Percentiles rank a stretch among this genome's conserved stretches.
Evolutionary conservation across 2,888 invertebrate species (phyloP).

Genomic region (Bembecia ichneumoniformis): DNA sequence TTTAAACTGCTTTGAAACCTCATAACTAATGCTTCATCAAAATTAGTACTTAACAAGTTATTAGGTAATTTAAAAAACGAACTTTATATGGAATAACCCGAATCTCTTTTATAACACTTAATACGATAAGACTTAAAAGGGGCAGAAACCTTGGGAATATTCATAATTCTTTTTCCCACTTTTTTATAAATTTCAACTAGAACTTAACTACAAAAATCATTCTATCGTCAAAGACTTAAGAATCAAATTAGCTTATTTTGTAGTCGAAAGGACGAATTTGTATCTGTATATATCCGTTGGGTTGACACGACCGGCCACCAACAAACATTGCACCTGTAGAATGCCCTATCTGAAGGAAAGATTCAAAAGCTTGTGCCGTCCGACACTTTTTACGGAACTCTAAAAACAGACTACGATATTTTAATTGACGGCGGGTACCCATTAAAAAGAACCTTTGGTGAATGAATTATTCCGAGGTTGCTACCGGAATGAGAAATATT

Average conservation of each 20-base stretch:
- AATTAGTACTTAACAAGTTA: not conserved
- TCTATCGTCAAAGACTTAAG: not conserved
- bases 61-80: not conserved
- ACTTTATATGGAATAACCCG: not conserved
- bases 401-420: conserved; percentile 44
- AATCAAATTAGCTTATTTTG: not conserved
- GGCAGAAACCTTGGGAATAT: conserved; percentile 13
- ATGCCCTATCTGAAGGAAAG: conserved; percentile 58
- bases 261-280: not conserved
- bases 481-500: conserved; percentile 56
- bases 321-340: conserved; percentile 59
- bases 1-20: not conserved
- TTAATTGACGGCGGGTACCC: conserved; percentile 59
- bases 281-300: conserved; percentile 10
- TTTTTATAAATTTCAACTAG: conserved; percentile 18
- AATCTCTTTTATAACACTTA: not conserved
- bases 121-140: not conserved
- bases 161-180: conserved; percentile 31
- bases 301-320: conserved; percentile 57
- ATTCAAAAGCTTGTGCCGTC: conserved; percentile 55
- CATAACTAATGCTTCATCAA: not conserved
- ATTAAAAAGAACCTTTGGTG: conserved; percentile 43
- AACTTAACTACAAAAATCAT: not conserved
- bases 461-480: conserved; percentile 52
- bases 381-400: conserved; percentile 34